Conservation (phyloP, 2,797 vertebrate species). For the Saxicola maurus region DNA sequence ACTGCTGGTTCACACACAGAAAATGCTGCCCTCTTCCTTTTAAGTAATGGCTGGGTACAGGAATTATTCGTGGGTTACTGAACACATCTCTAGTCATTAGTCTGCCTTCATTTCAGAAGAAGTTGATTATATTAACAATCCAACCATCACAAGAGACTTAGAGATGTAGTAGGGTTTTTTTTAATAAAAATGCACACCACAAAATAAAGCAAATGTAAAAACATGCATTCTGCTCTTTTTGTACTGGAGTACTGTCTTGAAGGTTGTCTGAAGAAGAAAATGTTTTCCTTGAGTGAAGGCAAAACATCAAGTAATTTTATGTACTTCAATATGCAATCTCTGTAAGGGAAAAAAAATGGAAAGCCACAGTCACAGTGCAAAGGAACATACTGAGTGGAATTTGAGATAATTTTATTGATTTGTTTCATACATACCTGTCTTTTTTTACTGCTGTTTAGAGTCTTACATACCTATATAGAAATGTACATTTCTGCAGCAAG, state of each 20-base stretch:
- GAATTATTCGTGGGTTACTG: slow-evolving; percentile 28
- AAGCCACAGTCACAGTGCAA: neutral
- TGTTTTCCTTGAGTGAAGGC: neutral
- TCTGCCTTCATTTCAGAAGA: neutral
- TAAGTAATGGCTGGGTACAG: neutral
- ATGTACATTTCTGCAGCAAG: neutral
- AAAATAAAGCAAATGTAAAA: neutral
- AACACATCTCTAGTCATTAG: slow-evolving; percentile 55
- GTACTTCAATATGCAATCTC: neutral
- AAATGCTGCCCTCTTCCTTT: slow-evolving; percentile 5
- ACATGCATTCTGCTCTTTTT: neutral
- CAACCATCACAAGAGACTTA: neutral
- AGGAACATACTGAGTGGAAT: neutral
- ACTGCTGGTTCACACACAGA: neutral
- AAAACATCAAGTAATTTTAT: neutral
- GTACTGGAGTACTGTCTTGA: neutral
- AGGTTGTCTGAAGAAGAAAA: neutral
- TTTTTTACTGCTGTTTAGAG: neutral
- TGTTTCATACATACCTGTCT: neutral
- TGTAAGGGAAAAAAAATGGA: neutral
- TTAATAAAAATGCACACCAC: neutral
- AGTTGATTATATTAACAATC: slow-evolving; percentile 33
- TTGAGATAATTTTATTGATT: neutral
- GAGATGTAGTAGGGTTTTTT: neutral
- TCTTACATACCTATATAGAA: neutral